Evolutionary conservation across 2,888 invertebrate genomes (phyloP).

Genomic region (Leptothorax acervorum): DNA sequence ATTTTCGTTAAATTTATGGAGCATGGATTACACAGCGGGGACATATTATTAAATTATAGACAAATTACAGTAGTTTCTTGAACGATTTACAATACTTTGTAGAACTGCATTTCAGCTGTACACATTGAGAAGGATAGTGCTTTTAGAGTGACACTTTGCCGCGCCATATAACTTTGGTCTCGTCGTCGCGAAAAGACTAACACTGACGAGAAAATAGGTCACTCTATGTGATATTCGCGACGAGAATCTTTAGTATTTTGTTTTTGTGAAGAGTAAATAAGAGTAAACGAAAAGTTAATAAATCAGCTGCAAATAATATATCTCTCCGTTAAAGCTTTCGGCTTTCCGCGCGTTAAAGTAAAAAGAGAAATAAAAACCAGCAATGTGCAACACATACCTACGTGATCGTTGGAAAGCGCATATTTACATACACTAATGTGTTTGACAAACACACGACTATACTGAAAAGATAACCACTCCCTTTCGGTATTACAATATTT

Average conservation of each 20-base stretch:
- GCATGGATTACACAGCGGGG: neutral
- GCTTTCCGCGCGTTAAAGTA: neutral
- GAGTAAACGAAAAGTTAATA: neutral
- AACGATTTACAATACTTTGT: conserved; percentile 6
- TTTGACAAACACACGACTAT: conserved; percentile 55
- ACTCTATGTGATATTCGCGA: neutral
- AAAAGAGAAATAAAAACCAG: neutral
- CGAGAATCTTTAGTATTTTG: neutral
- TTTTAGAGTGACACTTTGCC: conserved; percentile 16
- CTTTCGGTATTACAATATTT: neutral
- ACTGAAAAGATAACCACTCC: conserved; percentile 17
- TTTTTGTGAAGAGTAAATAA: neutral
- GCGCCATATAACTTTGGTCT: neutral
- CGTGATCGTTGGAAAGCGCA: conserved; percentile 3
- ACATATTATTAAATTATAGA: neutral
- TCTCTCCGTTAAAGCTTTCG: neutral
- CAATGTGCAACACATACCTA: neutral
- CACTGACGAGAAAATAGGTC: conserved; percentile 32
- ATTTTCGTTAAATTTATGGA: neutral
- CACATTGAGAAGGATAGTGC: conserved; percentile 13
- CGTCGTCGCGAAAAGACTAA: conserved; percentile 9
- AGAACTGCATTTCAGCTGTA: conserved; percentile 36
- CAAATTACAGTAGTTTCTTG: neutral
- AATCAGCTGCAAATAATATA: conserved; percentile 1
- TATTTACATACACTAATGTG: conserved; percentile 60